Conservation (phyloP, 2,113 vertebrate genomes). For the Rhinoderma darwinii region DNA sequence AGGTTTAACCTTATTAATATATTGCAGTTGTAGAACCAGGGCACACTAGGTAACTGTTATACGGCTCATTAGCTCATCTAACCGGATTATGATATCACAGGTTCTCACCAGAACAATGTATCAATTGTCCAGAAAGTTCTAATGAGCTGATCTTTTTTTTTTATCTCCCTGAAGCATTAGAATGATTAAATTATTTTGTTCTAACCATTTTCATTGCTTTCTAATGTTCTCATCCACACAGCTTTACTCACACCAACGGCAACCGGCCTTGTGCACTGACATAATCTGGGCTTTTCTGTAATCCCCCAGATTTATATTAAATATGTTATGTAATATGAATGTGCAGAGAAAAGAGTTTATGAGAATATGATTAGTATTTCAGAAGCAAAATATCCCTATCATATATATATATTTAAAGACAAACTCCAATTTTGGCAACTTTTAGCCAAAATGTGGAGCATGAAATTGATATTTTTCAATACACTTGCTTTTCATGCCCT, state of each 20-base stretch:
- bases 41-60: slow-evolving; percentile 9
- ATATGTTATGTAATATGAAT: slow-evolving; percentile 7
- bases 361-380: not conserved
- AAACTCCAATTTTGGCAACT: not conserved
- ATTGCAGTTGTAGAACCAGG: not conserved
- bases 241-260: not conserved
- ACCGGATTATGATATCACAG: slow-evolving; percentile 38
- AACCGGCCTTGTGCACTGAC: not conserved
- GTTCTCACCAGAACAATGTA: slow-evolving; percentile 18
- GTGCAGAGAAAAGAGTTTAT: slow-evolving; percentile 2
- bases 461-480: too few relatives aligned
- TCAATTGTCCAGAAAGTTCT: slow-evolving; percentile 17
- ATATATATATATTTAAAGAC: not conserved
- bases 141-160: slow-evolving; percentile 32
- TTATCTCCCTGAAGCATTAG: slow-evolving; percentile 18
- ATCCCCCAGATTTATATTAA: not conserved
- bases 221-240: not conserved
- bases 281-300: not conserved
- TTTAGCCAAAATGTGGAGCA: too few relatives aligned
- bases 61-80: slow-evolving; percentile 6
- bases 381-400: not conserved
- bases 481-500: too few relatives aligned
- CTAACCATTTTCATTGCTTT: slow-evolving; percentile 8
- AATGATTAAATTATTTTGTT: slow-evolving; percentile 26
- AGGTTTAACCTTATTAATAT: not conserved